Percentiles rank a stretch among this genome's conserved stretches.
phyloP scores from a whole-genome alignment of 2,113 vertebrate species.

The Chlamydotis undulata region DNA sequence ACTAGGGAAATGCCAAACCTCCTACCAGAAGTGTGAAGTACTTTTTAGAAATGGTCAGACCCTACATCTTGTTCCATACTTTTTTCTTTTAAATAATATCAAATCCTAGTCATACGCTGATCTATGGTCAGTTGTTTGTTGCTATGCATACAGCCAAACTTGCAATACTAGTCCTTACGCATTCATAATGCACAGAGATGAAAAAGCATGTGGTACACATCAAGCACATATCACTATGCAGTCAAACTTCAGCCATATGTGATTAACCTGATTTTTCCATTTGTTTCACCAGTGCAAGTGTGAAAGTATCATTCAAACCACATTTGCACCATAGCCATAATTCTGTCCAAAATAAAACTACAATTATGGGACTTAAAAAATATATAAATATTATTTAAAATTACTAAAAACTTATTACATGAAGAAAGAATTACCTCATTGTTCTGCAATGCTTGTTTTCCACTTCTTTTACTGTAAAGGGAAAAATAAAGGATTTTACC shows the following conservation, averaged over 20 bases:
- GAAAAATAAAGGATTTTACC: slow-evolving; percentile 36
- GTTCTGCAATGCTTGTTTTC: slow-evolving; percentile 75
- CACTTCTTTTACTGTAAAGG: slow-evolving; percentile 82
- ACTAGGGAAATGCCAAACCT: not conserved
- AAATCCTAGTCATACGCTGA: not conserved
- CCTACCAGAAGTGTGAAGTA: not conserved
- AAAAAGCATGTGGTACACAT: not conserved
- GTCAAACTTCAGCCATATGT: not conserved
- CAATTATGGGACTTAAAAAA: not conserved
- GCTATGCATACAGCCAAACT: not conserved
- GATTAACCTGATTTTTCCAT: not conserved
- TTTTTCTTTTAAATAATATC: not conserved
- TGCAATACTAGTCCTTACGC: not conserved
- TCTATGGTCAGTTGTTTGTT: not conserved
- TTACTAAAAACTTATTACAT: not conserved
- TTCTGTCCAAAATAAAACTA: not conserved
- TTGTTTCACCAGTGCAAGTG: not conserved
- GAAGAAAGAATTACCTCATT: slow-evolving; percentile 82
- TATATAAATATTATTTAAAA: not conserved
- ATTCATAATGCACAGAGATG: not conserved
- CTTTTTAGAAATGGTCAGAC: not conserved
- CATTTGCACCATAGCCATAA: not conserved
- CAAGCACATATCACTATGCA: not conserved
- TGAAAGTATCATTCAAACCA: not conserved
- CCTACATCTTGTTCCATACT: not conserved